A percentile compares a stretch with the other conserved stretches of the same genome.
Evolutionary conservation across 2,113 vertebrate species (phyloP).

Genomic region (Todiramphus saurophagus): DNA sequence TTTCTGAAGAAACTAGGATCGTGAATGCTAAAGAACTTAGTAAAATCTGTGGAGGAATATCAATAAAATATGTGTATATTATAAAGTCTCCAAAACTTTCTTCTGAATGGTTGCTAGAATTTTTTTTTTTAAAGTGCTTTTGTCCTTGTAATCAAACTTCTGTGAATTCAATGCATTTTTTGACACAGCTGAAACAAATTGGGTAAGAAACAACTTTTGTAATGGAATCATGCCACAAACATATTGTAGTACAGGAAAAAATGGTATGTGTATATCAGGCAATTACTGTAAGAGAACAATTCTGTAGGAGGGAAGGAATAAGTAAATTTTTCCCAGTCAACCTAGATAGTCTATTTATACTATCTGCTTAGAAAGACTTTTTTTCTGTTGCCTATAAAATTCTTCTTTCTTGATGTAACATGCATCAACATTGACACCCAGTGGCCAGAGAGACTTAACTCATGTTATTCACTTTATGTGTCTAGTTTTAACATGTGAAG

Average conservation of each 20-base stretch:
- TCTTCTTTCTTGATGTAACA: neutral
- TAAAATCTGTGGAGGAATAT: neutral
- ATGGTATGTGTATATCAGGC: neutral
- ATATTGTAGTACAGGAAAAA: neutral
- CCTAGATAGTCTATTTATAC: neutral
- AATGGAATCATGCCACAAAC: neutral
- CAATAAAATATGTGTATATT: neutral
- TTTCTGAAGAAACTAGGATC: neutral
- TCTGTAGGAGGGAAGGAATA: neutral
- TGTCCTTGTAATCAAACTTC: neutral
- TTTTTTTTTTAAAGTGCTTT: neutral
- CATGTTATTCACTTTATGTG: neutral
- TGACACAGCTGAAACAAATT: neutral
- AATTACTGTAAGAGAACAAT: neutral
- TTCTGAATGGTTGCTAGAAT: neutral
- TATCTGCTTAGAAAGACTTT: neutral
- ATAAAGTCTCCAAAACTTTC: neutral
- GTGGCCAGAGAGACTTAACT: neutral
- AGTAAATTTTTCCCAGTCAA: neutral
- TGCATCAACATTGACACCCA: slow-evolving; percentile 10
- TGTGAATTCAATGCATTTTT: neutral
- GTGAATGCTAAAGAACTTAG: neutral
- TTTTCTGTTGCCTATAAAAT: slow-evolving; percentile 38
- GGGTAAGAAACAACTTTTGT: neutral
- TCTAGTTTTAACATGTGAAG: neutral